Base-by-base conservation (phyloP, 35 echinoderm and acorn worm genomes). In the Apostichopus japonicus region DNA sequence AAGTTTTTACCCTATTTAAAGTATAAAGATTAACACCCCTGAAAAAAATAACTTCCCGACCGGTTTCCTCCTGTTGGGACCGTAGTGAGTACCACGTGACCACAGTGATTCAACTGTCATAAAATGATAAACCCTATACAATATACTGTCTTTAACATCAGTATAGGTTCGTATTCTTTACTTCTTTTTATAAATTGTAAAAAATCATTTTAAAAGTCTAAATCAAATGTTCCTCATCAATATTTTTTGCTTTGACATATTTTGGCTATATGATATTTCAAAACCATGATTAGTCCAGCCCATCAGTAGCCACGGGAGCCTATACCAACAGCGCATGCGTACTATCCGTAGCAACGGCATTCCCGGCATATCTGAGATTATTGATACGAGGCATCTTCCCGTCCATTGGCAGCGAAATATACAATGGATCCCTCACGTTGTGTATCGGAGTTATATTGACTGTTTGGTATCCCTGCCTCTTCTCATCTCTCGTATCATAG, bases 311-410 rank as follows among this genome's bases (percentile, higher is more conserved):
- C 51, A 33, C 24, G 79, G 51, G 9, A 55, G 19, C 24, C 0
- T 8, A 13, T 0, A 83, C 44, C 11, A 67, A 83, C 54, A 17
- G 16, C 79, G 79, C 79, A 54, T 33, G 79, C 79, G 79, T 55
- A 33, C 6, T 17, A 83, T 6, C 54, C 81, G 81, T 84, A 15
- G 9, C 54, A 84, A 84, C 81, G 54, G 54, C 81, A 84, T 84
- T 84, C 81, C 51, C 81, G 10, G 54, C 81, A 84, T 84, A 23
- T 55, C 81, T 84, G 53, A 84, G 81, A 84, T 84, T 57, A 9
- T 57, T 57, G 81, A 84, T 84, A 58, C 24, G 54, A 84, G 19
- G n/a, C 81, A 84, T 84, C 81, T 84, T 84, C 81, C 55, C 17
- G 27, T 24, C 16, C 13, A 58, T 54, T 56, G 56, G 53, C 23